phyloP scores from a whole-genome alignment of 2,888 invertebrate species.

The Aromia moschata region DNA sequence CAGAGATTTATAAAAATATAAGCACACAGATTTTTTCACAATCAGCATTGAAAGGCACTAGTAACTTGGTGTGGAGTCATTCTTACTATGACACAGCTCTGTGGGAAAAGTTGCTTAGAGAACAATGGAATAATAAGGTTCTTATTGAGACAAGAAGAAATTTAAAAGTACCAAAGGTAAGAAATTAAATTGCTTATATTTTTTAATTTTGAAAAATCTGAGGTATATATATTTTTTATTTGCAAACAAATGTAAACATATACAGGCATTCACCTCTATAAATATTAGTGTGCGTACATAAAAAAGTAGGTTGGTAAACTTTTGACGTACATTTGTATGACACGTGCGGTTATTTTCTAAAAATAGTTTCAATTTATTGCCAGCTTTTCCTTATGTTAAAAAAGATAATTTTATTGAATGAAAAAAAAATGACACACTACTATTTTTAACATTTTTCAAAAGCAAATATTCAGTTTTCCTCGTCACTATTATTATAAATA shows the following conservation, averaged over 20 bases:
- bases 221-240: too few species aligned
- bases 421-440: too few species aligned
- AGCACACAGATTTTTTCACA: constrained; percentile 75
- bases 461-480: too few species aligned
- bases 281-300: too few species aligned
- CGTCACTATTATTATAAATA: too few species aligned
- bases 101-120: constrained; percentile 81
- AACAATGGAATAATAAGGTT: constrained; percentile 70
- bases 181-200: constrained; percentile 4
- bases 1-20: constrained; percentile 68
- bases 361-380: background rate
- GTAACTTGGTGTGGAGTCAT: constrained; percentile 83
- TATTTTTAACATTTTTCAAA: too few species aligned
- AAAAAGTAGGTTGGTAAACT: background rate
- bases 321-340: background rate
- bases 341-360: background rate
- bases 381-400: too few species aligned
- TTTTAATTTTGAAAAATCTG: background rate
- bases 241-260: too few species aligned
- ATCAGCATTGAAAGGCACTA: constrained; percentile 73
- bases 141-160: constrained; percentile 70
- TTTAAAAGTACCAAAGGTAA: constrained; percentile 68
- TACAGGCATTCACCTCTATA: too few species aligned
- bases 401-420: too few species aligned
- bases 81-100: constrained; percentile 87